Evolutionary conservation across 1,140 invertebrate species (phyloP).

Genomic region (Pteromalus puparum): DNA sequence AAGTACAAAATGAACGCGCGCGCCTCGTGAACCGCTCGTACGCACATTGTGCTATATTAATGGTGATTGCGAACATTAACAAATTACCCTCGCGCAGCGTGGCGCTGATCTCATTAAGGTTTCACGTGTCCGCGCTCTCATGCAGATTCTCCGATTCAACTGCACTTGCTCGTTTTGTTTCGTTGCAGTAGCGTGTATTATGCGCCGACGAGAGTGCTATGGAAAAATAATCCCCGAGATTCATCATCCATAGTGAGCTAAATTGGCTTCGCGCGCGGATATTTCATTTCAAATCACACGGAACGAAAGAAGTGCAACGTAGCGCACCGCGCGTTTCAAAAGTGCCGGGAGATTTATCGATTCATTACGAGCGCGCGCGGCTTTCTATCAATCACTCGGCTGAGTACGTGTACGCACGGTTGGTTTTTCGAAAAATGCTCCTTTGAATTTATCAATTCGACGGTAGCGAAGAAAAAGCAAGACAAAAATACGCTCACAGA

Average conservation of each 20-base stretch:
- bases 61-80: slow-evolving; percentile 51
- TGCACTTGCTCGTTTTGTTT: neutral
- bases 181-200: neutral
- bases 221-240: neutral
- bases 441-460: neutral
- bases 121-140: slow-evolving; percentile 7
- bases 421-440: neutral
- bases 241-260: neutral
- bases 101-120: slow-evolving; percentile 39
- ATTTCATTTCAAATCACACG: neutral
- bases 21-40: too few species aligned
- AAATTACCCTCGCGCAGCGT: slow-evolving; percentile 40
- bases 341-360: neutral
- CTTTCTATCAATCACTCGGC: neutral
- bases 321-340: neutral
- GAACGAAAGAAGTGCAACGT: neutral
- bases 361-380: neutral
- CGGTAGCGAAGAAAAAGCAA: neutral
- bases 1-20: too few species aligned
- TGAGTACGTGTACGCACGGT: neutral
- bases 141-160: slow-evolving; percentile 1
- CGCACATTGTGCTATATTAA: slow-evolving; percentile 32
- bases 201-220: neutral
- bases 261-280: neutral
- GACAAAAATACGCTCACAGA: neutral